These are phyloP conservation scores for Anastatus disparis DNA, from an alignment of 1,140 invertebrate genomes.

Conservation along the genomic window DNA sequence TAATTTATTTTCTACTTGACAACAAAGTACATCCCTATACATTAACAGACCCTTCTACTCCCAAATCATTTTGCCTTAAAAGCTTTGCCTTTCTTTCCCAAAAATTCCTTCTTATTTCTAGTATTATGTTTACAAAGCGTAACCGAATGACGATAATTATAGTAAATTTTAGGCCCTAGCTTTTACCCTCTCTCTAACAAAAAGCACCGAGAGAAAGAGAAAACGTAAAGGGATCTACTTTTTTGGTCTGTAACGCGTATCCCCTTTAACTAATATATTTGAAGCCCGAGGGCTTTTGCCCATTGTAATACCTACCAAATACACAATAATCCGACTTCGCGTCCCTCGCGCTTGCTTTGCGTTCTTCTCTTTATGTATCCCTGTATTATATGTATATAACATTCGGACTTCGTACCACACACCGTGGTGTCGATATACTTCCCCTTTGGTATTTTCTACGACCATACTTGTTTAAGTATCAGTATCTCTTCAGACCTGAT, in stretches of 20 bases:
- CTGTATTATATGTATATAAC: too few relatives aligned
- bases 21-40: too few relatives aligned
- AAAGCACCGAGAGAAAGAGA: too few relatives aligned
- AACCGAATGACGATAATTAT: slow-evolving; percentile 3
- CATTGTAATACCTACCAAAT: slow-evolving; percentile 55
- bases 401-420: too few relatives aligned
- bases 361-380: slow-evolving; percentile 16
- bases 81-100: background rate
- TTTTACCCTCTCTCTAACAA: slow-evolving; percentile 46
- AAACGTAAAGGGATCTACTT: too few relatives aligned
- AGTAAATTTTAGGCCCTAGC: slow-evolving; percentile 33
- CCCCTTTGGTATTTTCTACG: too few relatives aligned
- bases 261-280: slow-evolving; percentile 58
- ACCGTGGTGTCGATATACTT: too few relatives aligned
- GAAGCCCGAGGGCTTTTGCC: slow-evolving; percentile 45
- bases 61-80: background rate
- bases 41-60: too few relatives aligned
- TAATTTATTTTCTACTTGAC: too few relatives aligned
- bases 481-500: too few relatives aligned
- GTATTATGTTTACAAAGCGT: background rate
- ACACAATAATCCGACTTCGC: slow-evolving; percentile 54
- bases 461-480: too few relatives aligned
- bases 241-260: slow-evolving; percentile 39
- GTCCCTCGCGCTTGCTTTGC: slow-evolving; percentile 29
- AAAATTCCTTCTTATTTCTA: background rate